phyloP scores from a whole-genome alignment of 2,113 vertebrate species.

The human region DNA sequence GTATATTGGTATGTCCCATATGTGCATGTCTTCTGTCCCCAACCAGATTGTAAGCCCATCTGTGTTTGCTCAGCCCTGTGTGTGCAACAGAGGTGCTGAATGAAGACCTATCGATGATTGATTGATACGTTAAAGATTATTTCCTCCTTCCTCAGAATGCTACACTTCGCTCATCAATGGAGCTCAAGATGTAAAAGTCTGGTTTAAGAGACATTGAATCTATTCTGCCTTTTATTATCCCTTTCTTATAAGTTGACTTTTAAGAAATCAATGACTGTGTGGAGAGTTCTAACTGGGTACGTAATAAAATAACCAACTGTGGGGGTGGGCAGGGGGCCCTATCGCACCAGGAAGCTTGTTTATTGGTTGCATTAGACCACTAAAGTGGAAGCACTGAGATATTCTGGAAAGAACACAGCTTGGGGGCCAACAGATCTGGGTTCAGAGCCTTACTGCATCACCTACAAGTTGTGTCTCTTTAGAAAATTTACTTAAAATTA shows the following conservation, averaged over 20 bases:
- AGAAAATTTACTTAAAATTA: conserved; percentile 19
- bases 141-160: neutral
- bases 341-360: neutral
- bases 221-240: neutral
- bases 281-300: neutral
- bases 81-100: neutral
- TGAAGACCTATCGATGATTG: neutral
- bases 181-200: neutral
- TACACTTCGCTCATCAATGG: neutral
- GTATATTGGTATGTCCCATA: neutral
- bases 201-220: neutral
- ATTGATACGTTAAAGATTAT: neutral
- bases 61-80: neutral
- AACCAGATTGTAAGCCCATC: neutral
- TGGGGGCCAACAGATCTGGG: neutral
- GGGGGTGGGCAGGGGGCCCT: neutral
- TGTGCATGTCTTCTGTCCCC: neutral
- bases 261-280: neutral
- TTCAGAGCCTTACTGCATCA: neutral
- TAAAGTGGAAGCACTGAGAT: neutral
- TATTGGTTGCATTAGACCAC: neutral
- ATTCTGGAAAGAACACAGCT: neutral
- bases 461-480: neutral
- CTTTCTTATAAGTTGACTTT: neutral
- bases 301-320: neutral